Evolutionary conservation across 2,888 invertebrate species (phyloP), one percentile per base, ranked within the genome.

Genomic region (Corythucha ciliata): DNA sequence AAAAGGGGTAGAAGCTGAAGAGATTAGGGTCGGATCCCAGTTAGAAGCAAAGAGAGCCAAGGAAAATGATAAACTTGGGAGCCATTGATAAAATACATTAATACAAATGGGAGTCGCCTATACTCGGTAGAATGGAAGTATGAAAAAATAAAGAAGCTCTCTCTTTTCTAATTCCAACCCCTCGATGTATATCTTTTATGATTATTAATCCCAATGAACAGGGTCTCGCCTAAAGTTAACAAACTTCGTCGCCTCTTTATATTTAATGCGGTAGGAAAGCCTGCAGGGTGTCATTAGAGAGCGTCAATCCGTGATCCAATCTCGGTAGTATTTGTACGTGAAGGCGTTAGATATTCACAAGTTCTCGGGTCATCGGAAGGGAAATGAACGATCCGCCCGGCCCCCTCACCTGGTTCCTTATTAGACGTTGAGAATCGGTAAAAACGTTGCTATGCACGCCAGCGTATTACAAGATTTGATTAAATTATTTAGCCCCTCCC

Each of bases 51-150:
- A 52, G 54, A 54, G 54, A 52, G 52, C 52, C 50, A 50, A 52
- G 53, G 53, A 50, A 61, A 61, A 62, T 61, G 62, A 61, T 61
- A 61, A 60, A 61, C 62, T 58, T 58, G 62, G 62, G 62, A 62
- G 58, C 62, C 62, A 61, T 62, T 62, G 62, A 61, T 62, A 62
- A 61, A 60, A 60, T 61, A 61, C 62, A 62, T 62, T 62, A 62
- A 62, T 62, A 62, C 61, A 62, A 61, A 62, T 62, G 62, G 60
- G 59, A 59, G 61, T 57, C 58, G 56, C 59, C 59, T 56, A 55
- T 57, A 57, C 55, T 53, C 57, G 56, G 52, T 52, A 61, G 60
- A 61, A 62, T 62, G 59, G 62, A 62, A 60, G 61, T 62, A 62
- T 62, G 62, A 62, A 62, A 62, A 62, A 62, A 61, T 62, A 61